phyloP scores from a whole-genome alignment of 2,888 invertebrate species.

The Pinctada fucata region DNA sequence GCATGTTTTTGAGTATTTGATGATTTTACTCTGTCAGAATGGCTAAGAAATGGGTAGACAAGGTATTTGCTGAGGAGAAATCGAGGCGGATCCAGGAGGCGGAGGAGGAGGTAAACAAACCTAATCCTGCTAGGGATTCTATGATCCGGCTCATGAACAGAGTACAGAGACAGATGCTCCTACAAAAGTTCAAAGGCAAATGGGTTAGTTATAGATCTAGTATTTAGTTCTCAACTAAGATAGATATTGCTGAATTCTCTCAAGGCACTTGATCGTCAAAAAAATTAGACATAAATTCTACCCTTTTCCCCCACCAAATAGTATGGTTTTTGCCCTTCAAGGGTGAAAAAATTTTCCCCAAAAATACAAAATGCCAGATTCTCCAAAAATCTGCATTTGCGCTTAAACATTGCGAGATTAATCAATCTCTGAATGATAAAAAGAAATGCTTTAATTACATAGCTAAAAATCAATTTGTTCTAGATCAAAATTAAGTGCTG shows the following conservation, averaged over 20 bases:
- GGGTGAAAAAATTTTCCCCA: no score
- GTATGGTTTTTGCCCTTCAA: no score
- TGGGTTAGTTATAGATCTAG: conserved; percentile 31
- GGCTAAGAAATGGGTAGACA: conserved; percentile 25
- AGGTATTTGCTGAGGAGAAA: conserved; percentile 32
- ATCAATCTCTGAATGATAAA: no score
- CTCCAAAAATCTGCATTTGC: no score
- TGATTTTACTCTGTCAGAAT: conserved; percentile 5
- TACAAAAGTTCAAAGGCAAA: conserved; percentile 45
- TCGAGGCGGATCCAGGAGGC: conserved; percentile 35
- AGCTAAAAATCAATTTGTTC: no score
- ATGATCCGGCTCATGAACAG: conserved; percentile 37
- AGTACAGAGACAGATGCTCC: conserved; percentile 45
- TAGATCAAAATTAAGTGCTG: no score
- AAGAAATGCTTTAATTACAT: no score
- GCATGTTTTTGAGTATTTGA: background rate
- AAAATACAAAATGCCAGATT: no score
- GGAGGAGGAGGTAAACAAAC: conserved; percentile 6
- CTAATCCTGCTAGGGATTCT: conserved; percentile 25
- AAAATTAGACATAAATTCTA: no score
- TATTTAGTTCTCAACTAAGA: background rate
- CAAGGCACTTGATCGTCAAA: background rate
- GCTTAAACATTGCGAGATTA: no score
- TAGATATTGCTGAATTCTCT: background rate
- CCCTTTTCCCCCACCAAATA: no score